Percentiles rank a stretch among this genome's conserved stretches.
Conservation (phyloP, 2,113 vertebrate species). For the Tetrao urogallus region DNA sequence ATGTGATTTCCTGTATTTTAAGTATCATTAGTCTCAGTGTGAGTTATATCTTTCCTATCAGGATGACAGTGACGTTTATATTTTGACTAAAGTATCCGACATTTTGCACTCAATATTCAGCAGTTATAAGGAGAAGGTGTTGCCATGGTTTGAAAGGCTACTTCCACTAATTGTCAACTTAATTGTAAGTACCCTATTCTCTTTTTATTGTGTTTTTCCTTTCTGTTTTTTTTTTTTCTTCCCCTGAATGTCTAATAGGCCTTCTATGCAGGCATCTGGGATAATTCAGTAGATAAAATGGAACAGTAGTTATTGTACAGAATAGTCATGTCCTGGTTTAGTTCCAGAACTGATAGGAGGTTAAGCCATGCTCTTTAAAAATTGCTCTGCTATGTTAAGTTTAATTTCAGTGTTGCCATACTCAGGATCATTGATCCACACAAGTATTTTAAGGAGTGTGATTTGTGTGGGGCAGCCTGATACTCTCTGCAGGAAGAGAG, state of each 20-base stretch:
- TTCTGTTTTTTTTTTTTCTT: neutral
- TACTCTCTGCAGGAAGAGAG: neutral
- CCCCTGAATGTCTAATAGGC: neutral
- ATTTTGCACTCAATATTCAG: conserved; percentile 98
- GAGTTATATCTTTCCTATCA: conserved; percentile 63
- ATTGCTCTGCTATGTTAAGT: neutral
- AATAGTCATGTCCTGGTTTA: neutral
- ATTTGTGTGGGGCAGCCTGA: neutral
- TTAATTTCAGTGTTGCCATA: neutral
- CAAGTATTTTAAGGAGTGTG: neutral
- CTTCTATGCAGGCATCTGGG: neutral
- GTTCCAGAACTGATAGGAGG: neutral
- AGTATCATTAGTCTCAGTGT: neutral
- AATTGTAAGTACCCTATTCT: conserved; percentile 85
- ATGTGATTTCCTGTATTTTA: neutral
- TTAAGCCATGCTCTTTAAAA: neutral
- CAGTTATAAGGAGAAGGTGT: conserved; percentile 94
- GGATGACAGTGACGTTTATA: conserved; percentile 99
- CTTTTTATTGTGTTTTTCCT: neutral
- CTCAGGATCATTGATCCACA: neutral
- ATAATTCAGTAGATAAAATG: neutral
- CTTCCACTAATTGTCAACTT: conserved; percentile 95
- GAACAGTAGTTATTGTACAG: neutral
- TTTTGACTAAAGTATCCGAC: conserved; percentile 98
- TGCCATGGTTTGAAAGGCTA: conserved; percentile 97